phyloP scores from a whole-genome alignment of 1,140 invertebrate species.

The Drosophila nannoptera region DNA sequence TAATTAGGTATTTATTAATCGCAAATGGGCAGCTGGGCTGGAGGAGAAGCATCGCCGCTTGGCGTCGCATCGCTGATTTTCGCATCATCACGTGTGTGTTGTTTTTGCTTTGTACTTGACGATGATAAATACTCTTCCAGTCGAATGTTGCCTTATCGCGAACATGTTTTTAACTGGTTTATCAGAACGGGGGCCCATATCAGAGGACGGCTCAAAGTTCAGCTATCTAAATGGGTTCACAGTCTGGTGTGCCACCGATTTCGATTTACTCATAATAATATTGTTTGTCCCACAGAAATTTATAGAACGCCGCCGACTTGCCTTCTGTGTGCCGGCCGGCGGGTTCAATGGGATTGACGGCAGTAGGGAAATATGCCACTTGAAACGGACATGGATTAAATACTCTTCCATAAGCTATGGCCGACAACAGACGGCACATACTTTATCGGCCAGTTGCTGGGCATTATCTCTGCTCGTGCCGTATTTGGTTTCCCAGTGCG shows the following conservation, averaged over 20 bases:
- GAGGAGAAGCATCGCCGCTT: not conserved
- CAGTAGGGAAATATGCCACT: constrained; percentile 5
- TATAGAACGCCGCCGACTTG: constrained; percentile 8
- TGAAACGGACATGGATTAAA: constrained; percentile 41
- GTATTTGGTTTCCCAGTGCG: not conserved
- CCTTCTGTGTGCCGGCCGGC: not conserved
- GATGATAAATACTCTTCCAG: constrained; percentile 1
- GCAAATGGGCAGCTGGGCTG: constrained; percentile 21
- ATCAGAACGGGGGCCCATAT: constrained; percentile 4
- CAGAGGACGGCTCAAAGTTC: constrained; percentile 8
- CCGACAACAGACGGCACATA: not conserved
- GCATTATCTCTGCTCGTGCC: constrained; percentile 17
- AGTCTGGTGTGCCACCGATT: not conserved
- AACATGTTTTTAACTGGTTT: constrained; percentile 6
- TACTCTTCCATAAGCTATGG: constrained; percentile 27
- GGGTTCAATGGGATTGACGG: too few relatives aligned
- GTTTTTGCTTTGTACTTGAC: not conserved
- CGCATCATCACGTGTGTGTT: constrained; percentile 26
- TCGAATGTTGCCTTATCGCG: not conserved
- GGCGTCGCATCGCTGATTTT: constrained; percentile 8
- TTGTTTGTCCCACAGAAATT: constrained; percentile 25
- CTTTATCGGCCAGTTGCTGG: constrained; percentile 29
- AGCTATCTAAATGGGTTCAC: constrained; percentile 9
- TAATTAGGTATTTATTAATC: constrained; percentile 41
- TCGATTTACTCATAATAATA: constrained; percentile 31